These are phyloP conservation scores for Stigmatopora argus DNA, from an alignment of 2,113 vertebrate genomes.

Conservation along the genomic window DNA sequence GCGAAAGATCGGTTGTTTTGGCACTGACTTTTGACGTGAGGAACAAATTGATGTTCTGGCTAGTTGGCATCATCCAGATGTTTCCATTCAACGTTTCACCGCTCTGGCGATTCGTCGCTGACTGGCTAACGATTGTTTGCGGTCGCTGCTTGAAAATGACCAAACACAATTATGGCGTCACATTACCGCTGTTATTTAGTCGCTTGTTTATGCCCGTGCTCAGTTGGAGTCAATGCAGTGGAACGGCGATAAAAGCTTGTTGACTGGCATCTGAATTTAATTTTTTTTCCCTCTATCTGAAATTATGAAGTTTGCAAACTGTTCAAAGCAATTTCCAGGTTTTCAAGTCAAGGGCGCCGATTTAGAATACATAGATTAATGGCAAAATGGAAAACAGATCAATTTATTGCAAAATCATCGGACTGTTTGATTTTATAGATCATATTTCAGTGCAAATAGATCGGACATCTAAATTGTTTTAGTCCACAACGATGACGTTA, in stretches of 20 bases:
- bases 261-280: conserved; percentile 10
- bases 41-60: neutral
- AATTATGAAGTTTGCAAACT: neutral
- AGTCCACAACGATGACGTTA: too few species aligned
- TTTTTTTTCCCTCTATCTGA: neutral
- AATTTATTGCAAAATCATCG: too few species aligned
- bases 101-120: neutral
- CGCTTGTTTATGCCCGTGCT: conserved; percentile 1
- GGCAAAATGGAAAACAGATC: too few species aligned
- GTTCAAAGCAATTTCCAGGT: neutral
- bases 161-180: neutral
- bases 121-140: neutral
- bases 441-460: too few species aligned
- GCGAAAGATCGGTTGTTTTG: too few species aligned
- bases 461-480: too few species aligned
- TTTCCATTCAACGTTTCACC: neutral
- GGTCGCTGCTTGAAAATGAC: neutral
- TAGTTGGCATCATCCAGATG: neutral
- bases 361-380: too few species aligned
- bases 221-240: neutral
- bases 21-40: neutral
- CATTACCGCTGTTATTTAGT: conserved; percentile 8
- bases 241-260: conserved; percentile 15
- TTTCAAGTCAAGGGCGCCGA: too few species aligned
- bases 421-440: too few species aligned